A percentile compares a stretch with the other conserved stretches of the same genome.
Evolutionary conservation across 2,113 vertebrate genomes (phyloP).

Genomic region (Pedionomus torquatus): DNA sequence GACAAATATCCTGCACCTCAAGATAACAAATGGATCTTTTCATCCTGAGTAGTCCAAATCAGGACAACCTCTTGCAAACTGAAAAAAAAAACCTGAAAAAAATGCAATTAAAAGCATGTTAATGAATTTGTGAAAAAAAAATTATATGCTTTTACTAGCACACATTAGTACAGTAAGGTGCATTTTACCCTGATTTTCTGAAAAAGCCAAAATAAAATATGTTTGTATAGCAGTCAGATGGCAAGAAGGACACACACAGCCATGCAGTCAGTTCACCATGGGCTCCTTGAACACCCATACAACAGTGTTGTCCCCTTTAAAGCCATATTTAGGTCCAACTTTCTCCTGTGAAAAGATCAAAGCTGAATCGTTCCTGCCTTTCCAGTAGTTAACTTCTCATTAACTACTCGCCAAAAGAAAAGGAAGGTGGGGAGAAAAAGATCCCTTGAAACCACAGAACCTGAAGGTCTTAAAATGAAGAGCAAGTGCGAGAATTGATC

Average conservation of each 20-base stretch:
- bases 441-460: background rate
- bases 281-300: background rate
- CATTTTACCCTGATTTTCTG: background rate
- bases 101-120: background rate
- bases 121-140: background rate
- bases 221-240: background rate
- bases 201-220: background rate
- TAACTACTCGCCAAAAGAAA: background rate
- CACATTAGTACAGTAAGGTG: background rate
- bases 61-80: background rate
- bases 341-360: background rate
- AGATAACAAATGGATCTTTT: background rate
- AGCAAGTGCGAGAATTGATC: background rate
- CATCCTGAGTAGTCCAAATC: background rate
- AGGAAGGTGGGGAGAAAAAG: accelerated
- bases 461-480: background rate
- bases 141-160: background rate
- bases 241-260: background rate
- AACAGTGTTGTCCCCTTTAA: background rate
- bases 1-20: background rate
- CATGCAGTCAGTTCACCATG: background rate
- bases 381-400: background rate
- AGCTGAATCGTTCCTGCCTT: background rate
- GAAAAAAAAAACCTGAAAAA: background rate
- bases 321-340: background rate